phyloP scores from a whole-genome alignment of 2,888 invertebrate species.

The Metellina segmentata region DNA sequence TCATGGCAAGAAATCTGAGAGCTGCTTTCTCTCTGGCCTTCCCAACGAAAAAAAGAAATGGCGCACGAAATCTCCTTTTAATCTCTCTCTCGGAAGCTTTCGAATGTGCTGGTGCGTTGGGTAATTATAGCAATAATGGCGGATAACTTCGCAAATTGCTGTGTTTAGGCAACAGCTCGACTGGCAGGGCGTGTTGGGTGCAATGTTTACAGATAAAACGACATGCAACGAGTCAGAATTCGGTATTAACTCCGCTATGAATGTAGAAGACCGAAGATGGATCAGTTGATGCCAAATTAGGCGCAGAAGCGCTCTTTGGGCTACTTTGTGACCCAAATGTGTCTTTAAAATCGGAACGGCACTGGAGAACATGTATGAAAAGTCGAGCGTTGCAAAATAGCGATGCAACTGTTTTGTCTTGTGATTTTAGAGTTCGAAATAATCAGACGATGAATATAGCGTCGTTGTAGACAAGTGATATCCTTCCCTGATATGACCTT shows the following conservation, averaged over 20 bases:
- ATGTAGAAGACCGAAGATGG: not conserved
- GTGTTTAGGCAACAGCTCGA: conserved; percentile 26
- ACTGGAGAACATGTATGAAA: no score
- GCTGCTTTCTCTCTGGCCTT: not conserved
- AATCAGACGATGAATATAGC: no score
- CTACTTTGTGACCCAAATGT: no score
- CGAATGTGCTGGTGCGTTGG: conserved; percentile 1
- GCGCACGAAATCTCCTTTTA: conserved; percentile 36
- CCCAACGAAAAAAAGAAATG: conserved; percentile 27
- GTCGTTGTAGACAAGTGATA: no score
- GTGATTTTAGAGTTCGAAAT: no score
- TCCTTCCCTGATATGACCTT: no score
- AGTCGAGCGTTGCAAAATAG: no score
- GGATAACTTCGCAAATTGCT: conserved; percentile 59
- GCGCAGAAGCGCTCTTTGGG: no score
- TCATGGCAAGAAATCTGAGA: not conserved
- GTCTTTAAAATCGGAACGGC: no score
- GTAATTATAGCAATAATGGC: conserved; percentile 52
- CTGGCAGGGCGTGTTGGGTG: conserved; percentile 39
- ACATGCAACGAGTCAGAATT: not conserved
- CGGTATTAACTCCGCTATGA: not conserved
- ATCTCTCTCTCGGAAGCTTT: conserved; percentile 48
- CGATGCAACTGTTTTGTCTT: no score
- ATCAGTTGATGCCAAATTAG: no score
- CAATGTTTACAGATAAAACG: not conserved